phyloP scores from a whole-genome alignment of 1,140 invertebrate species.

The Drosophila malerkotliana region DNA sequence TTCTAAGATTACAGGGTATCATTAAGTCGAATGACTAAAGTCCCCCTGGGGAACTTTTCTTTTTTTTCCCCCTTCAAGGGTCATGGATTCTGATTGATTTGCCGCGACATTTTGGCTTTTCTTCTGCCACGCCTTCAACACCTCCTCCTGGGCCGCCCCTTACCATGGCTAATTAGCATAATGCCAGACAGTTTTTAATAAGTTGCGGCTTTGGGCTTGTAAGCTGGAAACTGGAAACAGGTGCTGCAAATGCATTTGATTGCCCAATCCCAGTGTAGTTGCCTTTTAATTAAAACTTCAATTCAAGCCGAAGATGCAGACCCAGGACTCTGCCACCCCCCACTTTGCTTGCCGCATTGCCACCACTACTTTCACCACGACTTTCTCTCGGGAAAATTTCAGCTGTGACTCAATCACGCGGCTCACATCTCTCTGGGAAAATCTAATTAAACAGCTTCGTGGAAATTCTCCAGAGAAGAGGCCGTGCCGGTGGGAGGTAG shows the following conservation, averaged over 20 bases:
- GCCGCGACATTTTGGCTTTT: slow-evolving; percentile 45
- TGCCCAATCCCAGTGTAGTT: slow-evolving; percentile 44
- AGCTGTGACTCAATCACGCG: slow-evolving; percentile 67
- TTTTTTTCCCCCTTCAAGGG: not conserved
- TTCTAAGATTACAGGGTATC: too few species aligned
- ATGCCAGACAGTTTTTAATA: slow-evolving; percentile 65
- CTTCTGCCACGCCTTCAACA: not conserved
- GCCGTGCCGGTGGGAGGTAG: not conserved
- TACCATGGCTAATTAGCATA: slow-evolving; percentile 64
- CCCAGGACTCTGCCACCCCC: slow-evolving; percentile 10
- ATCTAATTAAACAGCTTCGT: slow-evolving; percentile 71
- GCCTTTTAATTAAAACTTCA: slow-evolving; percentile 75
- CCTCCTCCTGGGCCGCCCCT: not conserved
- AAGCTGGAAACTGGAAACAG: slow-evolving; percentile 26
- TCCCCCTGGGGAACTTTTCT: too few species aligned
- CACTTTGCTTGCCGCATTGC: not conserved
- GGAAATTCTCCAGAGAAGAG: slow-evolving; percentile 5
- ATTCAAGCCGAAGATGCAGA: slow-evolving; percentile 33
- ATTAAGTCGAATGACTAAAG: too few species aligned
- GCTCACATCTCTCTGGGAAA: slow-evolving; percentile 62
- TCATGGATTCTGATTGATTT: slow-evolving; percentile 60
- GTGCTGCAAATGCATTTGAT: slow-evolving; percentile 59
- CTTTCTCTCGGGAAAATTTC: slow-evolving; percentile 2
- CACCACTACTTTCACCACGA: slow-evolving; percentile 2
- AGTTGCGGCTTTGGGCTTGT: slow-evolving; percentile 21